phyloP scores from a whole-genome alignment of 2,113 vertebrate genomes.

The Bagarius yarrelli region DNA sequence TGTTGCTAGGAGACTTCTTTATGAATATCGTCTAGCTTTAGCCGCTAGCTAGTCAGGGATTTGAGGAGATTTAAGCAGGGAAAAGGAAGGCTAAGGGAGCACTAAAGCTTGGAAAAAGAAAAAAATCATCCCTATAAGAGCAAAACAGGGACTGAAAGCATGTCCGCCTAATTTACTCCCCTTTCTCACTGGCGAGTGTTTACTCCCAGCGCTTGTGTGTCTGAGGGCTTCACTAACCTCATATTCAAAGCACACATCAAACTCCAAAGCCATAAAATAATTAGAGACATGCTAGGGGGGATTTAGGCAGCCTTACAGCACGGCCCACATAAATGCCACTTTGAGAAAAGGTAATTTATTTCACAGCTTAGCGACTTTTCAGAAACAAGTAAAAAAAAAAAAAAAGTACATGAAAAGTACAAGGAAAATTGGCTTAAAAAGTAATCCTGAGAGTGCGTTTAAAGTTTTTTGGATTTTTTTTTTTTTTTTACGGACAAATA shows the following conservation, averaged over 20 bases:
- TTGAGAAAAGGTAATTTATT: slow-evolving; percentile 19
- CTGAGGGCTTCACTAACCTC: slow-evolving; percentile 10
- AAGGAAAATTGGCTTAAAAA: slow-evolving; percentile 18
- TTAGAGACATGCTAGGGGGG: slow-evolving; percentile 54
- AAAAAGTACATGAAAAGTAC: background rate
- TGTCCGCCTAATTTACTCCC: slow-evolving; percentile 56
- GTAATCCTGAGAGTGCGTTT: slow-evolving; percentile 10
- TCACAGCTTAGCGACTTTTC: slow-evolving; percentile 36
- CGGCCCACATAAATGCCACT: slow-evolving; percentile 16
- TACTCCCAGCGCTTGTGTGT: slow-evolving; percentile 48
- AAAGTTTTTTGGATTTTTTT: background rate
- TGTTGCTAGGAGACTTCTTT: slow-evolving; percentile 67
- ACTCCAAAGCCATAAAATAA: slow-evolving; percentile 59
- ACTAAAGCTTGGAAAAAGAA: slow-evolving; percentile 58
- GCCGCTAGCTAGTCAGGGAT: slow-evolving; percentile 61
- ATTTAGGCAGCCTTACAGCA: slow-evolving; percentile 48
- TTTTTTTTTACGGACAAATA: background rate
- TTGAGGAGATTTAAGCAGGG: slow-evolving; percentile 54
- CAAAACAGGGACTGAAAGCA: slow-evolving; percentile 57
- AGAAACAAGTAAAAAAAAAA: background rate
- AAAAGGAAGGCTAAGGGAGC: slow-evolving; percentile 52
- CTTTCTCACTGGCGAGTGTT: slow-evolving; percentile 21
- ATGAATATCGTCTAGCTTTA: slow-evolving; percentile 54
- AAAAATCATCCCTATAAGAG: slow-evolving; percentile 9
- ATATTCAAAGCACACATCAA: slow-evolving; percentile 45